These are phyloP conservation scores for Parnassius mnemosyne DNA, from an alignment of 2,888 invertebrate genomes.

Conservation along the genomic window DNA sequence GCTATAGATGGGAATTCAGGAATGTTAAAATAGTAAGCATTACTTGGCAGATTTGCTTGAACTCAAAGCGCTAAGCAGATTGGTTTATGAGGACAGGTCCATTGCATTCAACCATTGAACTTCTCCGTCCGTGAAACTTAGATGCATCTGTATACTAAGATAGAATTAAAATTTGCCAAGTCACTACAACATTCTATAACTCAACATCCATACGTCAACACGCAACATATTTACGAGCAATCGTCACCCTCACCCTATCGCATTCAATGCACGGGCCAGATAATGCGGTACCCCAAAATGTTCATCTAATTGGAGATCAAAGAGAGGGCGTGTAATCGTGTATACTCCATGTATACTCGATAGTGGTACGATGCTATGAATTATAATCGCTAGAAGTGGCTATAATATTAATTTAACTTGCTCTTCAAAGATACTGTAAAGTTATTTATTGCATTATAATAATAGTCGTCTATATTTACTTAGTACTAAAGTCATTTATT, in stretches of 20 bases:
- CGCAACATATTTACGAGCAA: conserved; percentile 59
- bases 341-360: conserved; percentile 58
- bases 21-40: no score
- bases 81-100: no score
- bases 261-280: conserved; percentile 41
- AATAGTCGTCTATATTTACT: no score
- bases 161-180: background rate
- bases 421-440: no score
- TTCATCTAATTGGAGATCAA: conserved; percentile 80
- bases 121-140: no score
- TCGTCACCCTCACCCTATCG: conserved; percentile 49
- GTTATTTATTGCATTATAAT: no score
- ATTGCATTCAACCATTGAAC: no score
- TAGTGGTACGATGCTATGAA: conserved; percentile 35
- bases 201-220: conserved; percentile 32
- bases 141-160: background rate
- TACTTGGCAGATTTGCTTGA: no score
- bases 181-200: background rate
- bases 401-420: background rate
- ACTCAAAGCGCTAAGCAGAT: no score
- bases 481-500: no score
- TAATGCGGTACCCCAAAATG: conserved; percentile 74
- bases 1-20: no score
- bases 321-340: conserved; percentile 73
- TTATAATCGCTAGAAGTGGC: conserved; percentile 45